Conservation (phyloP, 2,888 invertebrate species). For the Prosopocoilus inquinatus region DNA sequence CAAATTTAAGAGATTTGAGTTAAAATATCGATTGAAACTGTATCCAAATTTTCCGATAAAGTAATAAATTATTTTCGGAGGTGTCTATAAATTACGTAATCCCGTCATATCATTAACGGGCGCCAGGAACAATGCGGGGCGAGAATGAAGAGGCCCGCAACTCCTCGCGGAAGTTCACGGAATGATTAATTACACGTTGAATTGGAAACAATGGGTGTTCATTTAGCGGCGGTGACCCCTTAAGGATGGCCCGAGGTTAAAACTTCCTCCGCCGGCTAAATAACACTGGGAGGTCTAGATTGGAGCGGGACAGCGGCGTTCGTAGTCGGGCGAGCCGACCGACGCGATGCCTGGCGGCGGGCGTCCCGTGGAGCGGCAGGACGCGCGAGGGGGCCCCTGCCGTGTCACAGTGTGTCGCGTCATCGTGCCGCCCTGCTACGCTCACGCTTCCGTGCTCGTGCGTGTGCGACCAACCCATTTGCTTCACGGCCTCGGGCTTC, state of each 20-base stretch:
- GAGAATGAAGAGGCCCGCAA: neutral
- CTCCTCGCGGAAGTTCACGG: neutral
- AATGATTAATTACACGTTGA: slow-evolving; percentile 15
- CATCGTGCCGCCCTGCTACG: slow-evolving; percentile 23
- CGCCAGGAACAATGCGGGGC: neutral
- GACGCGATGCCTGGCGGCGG: slow-evolving; percentile 7
- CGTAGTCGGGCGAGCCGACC: neutral
- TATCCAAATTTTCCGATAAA: neutral
- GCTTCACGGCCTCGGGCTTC: slow-evolving; percentile 18
- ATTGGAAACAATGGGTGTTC: slow-evolving; percentile 23
- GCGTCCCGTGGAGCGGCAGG: slow-evolving; percentile 29
- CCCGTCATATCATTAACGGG: too few species aligned
- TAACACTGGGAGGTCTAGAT: slow-evolving; percentile 22
- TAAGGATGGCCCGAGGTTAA: slow-evolving; percentile 12
- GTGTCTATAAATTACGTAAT: too few species aligned
- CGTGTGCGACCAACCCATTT: slow-evolving; percentile 9
- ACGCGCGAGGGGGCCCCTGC: slow-evolving; percentile 37
- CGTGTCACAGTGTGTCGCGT: slow-evolving; percentile 20
- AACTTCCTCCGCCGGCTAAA: slow-evolving; percentile 20
- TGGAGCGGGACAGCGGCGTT: slow-evolving; percentile 12
- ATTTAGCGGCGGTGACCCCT: slow-evolving; percentile 20
- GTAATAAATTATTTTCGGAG: too few species aligned
- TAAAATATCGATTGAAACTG: neutral
- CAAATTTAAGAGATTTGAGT: too few species aligned
- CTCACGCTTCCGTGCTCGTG: slow-evolving; percentile 27